Evolutionary conservation across 2,797 vertebrate species (phyloP).

Genomic region (Antennarius maculatus): DNA sequence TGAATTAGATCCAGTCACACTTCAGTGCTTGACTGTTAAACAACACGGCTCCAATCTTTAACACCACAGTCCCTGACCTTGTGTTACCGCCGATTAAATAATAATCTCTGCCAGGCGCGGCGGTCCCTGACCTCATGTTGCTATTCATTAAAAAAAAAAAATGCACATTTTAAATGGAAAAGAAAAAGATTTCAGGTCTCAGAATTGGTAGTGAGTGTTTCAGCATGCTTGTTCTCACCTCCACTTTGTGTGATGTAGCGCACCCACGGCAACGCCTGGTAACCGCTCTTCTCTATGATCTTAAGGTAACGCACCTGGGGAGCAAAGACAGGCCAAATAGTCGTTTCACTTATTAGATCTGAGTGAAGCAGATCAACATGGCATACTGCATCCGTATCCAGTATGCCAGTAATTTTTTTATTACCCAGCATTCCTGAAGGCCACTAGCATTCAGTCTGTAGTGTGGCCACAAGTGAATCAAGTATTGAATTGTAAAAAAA

Average conservation of each 20-base stretch:
- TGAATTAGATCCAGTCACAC: neutral
- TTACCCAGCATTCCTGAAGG: too few species aligned
- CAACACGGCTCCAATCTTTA: neutral
- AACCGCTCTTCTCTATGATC: constrained; percentile 88
- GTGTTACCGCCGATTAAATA: neutral
- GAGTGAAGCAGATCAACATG: too few species aligned
- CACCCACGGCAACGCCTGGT: constrained; percentile 86
- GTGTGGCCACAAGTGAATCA: constrained; percentile 16
- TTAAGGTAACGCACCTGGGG: constrained; percentile 85
- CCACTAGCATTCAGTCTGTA: neutral
- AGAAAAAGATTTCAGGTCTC: neutral
- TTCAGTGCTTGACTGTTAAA: neutral
- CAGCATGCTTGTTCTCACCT: constrained; percentile 71
- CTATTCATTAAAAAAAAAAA: too few species aligned
- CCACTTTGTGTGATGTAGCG: constrained; percentile 87
- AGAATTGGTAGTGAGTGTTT: neutral
- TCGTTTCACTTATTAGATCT: constrained; percentile 17
- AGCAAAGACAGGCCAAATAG: constrained; percentile 30
- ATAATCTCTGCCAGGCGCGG: too few species aligned
- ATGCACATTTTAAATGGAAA: neutral
- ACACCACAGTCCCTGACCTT: neutral
- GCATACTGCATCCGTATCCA: too few species aligned
- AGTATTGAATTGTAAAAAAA: neutral
- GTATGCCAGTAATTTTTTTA: too few species aligned
- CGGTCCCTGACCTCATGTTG: too few species aligned